These are phyloP conservation scores for Odontamblyopus lacepedii DNA, from an alignment of 2,797 vertebrate genomes.

Conservation along the genomic window DNA sequence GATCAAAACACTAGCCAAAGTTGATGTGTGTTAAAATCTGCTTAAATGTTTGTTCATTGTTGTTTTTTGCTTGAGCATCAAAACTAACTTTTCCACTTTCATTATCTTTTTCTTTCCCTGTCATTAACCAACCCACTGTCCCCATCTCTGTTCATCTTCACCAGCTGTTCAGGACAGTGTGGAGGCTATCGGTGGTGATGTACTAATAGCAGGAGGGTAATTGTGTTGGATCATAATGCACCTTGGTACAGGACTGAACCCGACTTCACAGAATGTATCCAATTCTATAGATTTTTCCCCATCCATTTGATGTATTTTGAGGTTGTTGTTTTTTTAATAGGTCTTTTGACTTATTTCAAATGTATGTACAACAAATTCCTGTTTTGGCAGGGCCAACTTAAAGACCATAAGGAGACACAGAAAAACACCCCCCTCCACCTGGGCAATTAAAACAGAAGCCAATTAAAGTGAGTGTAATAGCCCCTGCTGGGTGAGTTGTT, in stretches of 20 bases:
- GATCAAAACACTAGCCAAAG: background rate
- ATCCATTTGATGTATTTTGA: slow-evolving; percentile 4
- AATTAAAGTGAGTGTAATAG: slow-evolving; percentile 89
- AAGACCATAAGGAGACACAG: slow-evolving; percentile 59
- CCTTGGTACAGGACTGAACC: slow-evolving; percentile 43
- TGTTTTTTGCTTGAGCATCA: slow-evolving; percentile 3
- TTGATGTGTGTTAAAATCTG: background rate
- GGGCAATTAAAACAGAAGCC: slow-evolving; percentile 85
- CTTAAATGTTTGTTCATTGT: background rate
- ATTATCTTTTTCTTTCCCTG: slow-evolving; percentile 46
- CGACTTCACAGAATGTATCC: slow-evolving; percentile 32
- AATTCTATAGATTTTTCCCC: slow-evolving; percentile 15
- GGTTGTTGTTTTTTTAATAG: background rate
- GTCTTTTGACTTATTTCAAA: background rate
- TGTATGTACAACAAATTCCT: slow-evolving; percentile 3
- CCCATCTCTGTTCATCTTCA: slow-evolving; percentile 45
- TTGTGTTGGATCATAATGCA: slow-evolving; percentile 61
- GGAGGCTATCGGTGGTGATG: slow-evolving; percentile 42
- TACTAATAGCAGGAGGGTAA: slow-evolving; percentile 67
- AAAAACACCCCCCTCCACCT: slow-evolving; percentile 72
- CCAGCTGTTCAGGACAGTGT: slow-evolving; percentile 64
- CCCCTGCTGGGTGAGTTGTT: slow-evolving; percentile 86
- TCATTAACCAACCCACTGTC: slow-evolving; percentile 56
- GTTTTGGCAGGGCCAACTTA: slow-evolving; percentile 66
- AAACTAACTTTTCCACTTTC: slow-evolving; percentile 17